phyloP scores from a whole-genome alignment of 2,888 invertebrate species.

The Smittia aterrima region DNA sequence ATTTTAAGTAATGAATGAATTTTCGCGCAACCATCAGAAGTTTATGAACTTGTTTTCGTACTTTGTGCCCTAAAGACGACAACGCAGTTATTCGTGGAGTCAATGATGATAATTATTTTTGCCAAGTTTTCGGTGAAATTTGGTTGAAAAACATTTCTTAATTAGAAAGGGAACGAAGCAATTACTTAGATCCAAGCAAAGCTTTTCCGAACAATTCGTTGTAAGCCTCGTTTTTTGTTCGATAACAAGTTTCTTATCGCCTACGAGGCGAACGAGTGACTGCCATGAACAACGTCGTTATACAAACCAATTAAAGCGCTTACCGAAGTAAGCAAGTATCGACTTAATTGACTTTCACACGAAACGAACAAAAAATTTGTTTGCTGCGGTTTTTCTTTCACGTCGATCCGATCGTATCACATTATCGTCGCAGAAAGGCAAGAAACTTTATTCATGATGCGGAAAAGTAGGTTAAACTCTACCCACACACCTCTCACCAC shows the following conservation, averaged over 20 bases:
- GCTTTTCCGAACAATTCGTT: neutral
- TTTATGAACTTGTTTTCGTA: slow-evolving; percentile 17
- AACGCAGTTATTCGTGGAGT: neutral
- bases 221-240: too few relatives aligned
- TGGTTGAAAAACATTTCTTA: too few relatives aligned
- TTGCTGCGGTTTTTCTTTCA: neutral
- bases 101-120: slow-evolving; percentile 11
- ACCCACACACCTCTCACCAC: neutral
- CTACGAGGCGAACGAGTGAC: too few relatives aligned
- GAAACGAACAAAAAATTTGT: neutral
- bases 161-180: too few relatives aligned
- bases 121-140: too few relatives aligned
- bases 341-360: slow-evolving; percentile 33
- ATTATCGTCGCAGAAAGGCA: too few relatives aligned
- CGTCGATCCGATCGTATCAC: neutral
- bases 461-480: slow-evolving; percentile 28
- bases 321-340: slow-evolving; percentile 17
- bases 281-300: too few relatives aligned
- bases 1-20: neutral
- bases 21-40: neutral
- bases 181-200: too few relatives aligned
- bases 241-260: too few relatives aligned
- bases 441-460: neutral
- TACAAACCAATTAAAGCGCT: neutral
- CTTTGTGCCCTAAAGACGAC: neutral